These are phyloP conservation scores for Charina bottae DNA, from an alignment of 2,113 vertebrate species.

Conservation along the genomic window DNA sequence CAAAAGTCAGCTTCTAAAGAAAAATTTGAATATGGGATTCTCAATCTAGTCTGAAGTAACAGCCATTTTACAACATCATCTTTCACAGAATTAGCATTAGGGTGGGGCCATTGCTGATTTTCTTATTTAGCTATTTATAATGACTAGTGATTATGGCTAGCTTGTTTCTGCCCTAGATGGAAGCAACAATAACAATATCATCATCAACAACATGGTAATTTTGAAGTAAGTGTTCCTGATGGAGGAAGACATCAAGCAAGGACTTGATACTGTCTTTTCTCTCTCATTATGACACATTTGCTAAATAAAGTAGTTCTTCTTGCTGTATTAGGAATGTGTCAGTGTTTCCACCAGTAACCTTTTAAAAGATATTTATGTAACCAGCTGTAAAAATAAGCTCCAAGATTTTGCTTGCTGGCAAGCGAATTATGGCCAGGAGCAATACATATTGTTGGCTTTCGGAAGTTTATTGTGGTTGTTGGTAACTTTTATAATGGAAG, in stretches of 20 bases:
- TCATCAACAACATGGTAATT: background rate
- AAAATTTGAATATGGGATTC: too few relatives aligned
- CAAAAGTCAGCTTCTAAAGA: too few relatives aligned
- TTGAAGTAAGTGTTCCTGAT: background rate
- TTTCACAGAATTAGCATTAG: background rate
- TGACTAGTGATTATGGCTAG: background rate
- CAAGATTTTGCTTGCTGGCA: constrained; percentile 21
- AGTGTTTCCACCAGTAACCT: constrained; percentile 9
- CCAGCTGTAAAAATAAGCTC: constrained; percentile 28
- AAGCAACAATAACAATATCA: background rate
- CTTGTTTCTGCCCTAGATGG: background rate
- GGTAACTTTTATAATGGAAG: constrained; percentile 27
- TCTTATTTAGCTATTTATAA: background rate
- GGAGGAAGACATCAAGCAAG: constrained; percentile 2
- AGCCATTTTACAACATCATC: too few relatives aligned
- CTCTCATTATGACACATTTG: background rate
- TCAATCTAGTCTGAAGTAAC: too few relatives aligned
- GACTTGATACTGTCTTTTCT: background rate
- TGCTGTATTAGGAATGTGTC: background rate
- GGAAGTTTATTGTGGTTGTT: constrained; percentile 27
- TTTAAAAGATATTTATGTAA: constrained; percentile 12
- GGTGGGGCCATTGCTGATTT: background rate
- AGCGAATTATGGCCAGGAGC: constrained; percentile 17
- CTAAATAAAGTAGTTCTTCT: background rate
- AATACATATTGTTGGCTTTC: background rate